Evolutionary conservation across 2,797 vertebrate species (phyloP), one percentile per base, ranked within the genome.

Genomic region (Amblyraja radiata): DNA sequence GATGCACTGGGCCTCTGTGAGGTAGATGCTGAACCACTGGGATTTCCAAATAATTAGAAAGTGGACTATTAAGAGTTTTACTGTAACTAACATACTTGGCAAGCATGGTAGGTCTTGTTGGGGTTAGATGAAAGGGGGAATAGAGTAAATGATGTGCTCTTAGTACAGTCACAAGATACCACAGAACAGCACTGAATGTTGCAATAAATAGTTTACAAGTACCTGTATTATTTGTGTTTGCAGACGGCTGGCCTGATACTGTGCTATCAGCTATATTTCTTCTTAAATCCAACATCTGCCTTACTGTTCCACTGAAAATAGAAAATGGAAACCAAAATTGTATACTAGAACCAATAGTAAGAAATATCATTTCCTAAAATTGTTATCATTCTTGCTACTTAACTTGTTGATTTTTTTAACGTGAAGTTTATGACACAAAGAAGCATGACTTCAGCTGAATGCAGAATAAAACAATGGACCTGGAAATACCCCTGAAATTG

Each of bases 251-350:
- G 23, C 10, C 46, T 28, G 71, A 74, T 73, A 71, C 68, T 58
- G 68, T 28, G 58, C 21, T 92, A 13, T 92, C 90, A 74, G 73
- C 68, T 23, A 92, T 92, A 92, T 92, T 92, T 76, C 90, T 92
- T 92, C 90, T 39, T 25, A 92, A 58, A 25, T 92, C 90, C 73
- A 92, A 71, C 90, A 92, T 92, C 71, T 92, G 90, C 90, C 90
- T 92, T 46, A 92, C 90, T 76, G 90, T 92, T 54, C 90, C 90
- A 74, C 90, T 92, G 71, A 54, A 74, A 73, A 92, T 1, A 71
- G 28, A 90, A 71, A 73, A 28, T 61, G 2, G 46, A 83, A 63
- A 86, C 58, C 14, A 13, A 86, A 86, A 86, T 63, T 13, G 13
- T 16, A 63, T 13, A 86, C 25, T 14, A 65, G 25, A 86, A 86